Evolutionary conservation across 1,140 invertebrate species (phyloP).

Genomic region (Lordiphosa mommai): DNA sequence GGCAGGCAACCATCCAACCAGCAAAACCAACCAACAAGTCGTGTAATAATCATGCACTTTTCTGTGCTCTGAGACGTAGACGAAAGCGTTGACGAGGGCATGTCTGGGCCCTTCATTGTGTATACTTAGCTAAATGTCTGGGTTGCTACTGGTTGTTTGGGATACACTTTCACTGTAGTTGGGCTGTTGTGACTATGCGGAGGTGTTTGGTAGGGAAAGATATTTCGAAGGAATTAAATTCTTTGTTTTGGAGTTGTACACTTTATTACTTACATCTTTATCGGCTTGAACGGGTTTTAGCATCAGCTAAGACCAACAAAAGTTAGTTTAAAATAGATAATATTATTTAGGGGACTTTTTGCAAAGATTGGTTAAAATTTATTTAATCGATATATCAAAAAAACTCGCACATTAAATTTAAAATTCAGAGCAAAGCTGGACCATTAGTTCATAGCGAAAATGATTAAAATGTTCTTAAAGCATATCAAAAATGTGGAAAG

Average conservation of each 20-base stretch:
- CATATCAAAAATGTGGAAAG: too few species aligned
- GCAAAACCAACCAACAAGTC: slow-evolving; percentile 26
- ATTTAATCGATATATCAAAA: too few species aligned
- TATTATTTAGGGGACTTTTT: too few species aligned
- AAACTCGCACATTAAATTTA: too few species aligned
- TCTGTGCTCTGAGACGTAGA: slow-evolving; percentile 31
- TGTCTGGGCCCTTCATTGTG: slow-evolving; percentile 41
- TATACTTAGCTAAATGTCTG: slow-evolving; percentile 64
- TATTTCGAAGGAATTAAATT: background rate
- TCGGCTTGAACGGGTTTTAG: too few species aligned
- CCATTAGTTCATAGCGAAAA: too few species aligned
- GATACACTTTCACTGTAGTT: slow-evolving; percentile 5
- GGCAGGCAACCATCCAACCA: background rate
- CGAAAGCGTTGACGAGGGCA: slow-evolving; percentile 28
- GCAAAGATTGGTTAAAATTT: too few species aligned
- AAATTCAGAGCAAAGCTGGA: too few species aligned
- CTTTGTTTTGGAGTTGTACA: background rate
- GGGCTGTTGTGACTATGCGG: background rate
- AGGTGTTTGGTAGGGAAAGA: background rate
- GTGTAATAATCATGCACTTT: slow-evolving; percentile 65
- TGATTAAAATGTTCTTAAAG: too few species aligned
- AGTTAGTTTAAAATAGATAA: too few species aligned
- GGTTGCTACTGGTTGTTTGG: slow-evolving; percentile 30
- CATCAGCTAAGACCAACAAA: too few species aligned
- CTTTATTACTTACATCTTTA: too few species aligned